Conservation (phyloP, 2,113 vertebrate species). For the Corvus cornix region DNA sequence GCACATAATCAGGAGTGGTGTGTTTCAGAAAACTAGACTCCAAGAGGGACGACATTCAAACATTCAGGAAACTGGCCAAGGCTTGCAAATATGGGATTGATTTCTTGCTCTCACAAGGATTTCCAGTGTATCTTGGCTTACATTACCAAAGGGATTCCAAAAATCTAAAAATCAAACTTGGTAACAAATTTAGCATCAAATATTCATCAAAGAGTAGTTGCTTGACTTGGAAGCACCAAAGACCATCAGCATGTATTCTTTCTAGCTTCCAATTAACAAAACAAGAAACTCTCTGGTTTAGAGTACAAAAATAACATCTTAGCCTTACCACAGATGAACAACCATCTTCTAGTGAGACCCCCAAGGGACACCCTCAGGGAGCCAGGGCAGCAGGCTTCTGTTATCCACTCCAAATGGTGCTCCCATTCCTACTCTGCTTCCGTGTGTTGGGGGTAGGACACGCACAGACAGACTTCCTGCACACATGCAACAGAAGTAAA, state of each 20-base stretch:
- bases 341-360: neutral
- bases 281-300: neutral
- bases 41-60: neutral
- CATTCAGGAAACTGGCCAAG: neutral
- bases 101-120: constrained; percentile 6
- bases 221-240: neutral
- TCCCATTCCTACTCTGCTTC: neutral
- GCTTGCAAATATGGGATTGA: constrained; percentile 13
- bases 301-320: neutral
- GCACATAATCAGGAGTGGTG: neutral
- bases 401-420: neutral
- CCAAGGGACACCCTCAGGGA: neutral
- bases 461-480: neutral
- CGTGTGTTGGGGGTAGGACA: rapidly evolving
- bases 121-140: constrained; percentile 8
- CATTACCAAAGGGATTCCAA: neutral
- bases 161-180: neutral
- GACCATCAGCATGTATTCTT: neutral
- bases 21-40: neutral
- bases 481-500: rapidly evolving
- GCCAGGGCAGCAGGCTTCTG: neutral
- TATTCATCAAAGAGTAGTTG: neutral
- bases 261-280: neutral
- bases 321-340: neutral
- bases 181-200: constrained; percentile 8